Conservation (phyloP, 2,113 vertebrate genomes). For the Hippocampus mohnikei region DNA sequence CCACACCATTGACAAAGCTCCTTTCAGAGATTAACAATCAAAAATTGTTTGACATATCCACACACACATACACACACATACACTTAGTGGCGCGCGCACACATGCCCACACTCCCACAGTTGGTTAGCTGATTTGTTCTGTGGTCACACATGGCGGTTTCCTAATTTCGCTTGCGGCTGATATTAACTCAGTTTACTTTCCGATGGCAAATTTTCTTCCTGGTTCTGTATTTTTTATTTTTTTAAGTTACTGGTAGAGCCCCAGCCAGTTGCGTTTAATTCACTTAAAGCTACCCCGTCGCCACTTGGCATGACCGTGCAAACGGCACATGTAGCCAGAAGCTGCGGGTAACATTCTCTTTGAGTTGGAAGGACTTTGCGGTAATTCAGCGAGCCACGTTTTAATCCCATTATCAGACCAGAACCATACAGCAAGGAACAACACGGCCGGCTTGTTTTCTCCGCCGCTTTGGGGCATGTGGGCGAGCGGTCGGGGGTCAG, state of each 20-base stretch:
- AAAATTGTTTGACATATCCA: conserved; percentile 10
- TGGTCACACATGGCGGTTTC: conserved; percentile 40
- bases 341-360: conserved; percentile 40
- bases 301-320: conserved; percentile 34
- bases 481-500: conserved; percentile 10
- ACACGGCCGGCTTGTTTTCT: conserved; percentile 12
- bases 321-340: conserved; percentile 21
- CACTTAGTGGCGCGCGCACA: conserved; percentile 6
- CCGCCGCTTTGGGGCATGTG: conserved; percentile 8
- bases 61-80: conserved; percentile 4
- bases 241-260: conserved; percentile 23
- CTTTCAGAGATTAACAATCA: conserved; percentile 40
- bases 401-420: conserved; percentile 13
- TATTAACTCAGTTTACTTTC: conserved; percentile 30
- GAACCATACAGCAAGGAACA: conserved; percentile 2
- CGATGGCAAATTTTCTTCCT: conserved; percentile 27
- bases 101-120: conserved; percentile 19
- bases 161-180: conserved; percentile 34
- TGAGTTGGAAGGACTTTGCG: conserved; percentile 10
- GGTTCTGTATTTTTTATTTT: conserved; percentile 32
- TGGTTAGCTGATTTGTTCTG: conserved; percentile 34
- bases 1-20: conserved; percentile 37
- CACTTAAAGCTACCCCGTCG: conserved; percentile 31
- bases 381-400: conserved; percentile 18
- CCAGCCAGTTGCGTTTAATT: conserved; percentile 38